Evolutionary conservation across 2,797 vertebrate genomes (phyloP).

Genomic region (Tragelaphus oryx): DNA sequence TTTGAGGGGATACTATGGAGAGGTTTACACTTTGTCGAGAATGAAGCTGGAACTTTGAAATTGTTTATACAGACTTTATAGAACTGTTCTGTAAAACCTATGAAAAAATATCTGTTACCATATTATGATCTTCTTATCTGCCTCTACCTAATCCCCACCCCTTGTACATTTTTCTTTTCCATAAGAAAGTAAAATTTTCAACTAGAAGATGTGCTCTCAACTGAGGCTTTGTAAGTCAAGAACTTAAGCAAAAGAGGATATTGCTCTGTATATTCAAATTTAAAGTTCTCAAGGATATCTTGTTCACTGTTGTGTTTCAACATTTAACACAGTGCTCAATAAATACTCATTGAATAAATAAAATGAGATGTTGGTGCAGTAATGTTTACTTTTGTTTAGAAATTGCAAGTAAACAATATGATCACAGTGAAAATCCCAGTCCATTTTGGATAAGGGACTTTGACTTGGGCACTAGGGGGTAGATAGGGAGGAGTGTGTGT

Average conservation of each 20-base stretch:
- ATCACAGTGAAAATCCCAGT: not conserved
- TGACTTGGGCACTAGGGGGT: not conserved
- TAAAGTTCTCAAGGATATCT: not conserved
- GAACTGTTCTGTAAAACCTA: not conserved
- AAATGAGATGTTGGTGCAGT: not conserved
- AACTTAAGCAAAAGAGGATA: not conserved
- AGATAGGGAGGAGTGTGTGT: too few species aligned
- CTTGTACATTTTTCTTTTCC: not conserved
- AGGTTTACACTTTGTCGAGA: not conserved
- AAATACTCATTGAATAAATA: not conserved
- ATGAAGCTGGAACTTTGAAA: conserved; percentile 10
- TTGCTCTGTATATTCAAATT: not conserved
- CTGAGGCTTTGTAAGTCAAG: not conserved
- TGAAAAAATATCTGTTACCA: not conserved
- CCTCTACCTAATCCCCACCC: not conserved
- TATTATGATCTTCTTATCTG: not conserved
- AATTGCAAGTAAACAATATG: conserved; percentile 33
- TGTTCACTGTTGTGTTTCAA: not conserved
- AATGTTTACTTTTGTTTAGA: conserved; percentile 4
- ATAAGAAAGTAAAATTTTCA: not conserved
- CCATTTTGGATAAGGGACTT: not conserved
- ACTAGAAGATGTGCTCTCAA: not conserved
- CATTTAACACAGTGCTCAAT: not conserved
- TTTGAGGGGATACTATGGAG: not conserved
- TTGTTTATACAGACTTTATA: not conserved